Base-by-base conservation (phyloP, 1,140 invertebrate species). In the Globodera rostochiensis region DNA sequence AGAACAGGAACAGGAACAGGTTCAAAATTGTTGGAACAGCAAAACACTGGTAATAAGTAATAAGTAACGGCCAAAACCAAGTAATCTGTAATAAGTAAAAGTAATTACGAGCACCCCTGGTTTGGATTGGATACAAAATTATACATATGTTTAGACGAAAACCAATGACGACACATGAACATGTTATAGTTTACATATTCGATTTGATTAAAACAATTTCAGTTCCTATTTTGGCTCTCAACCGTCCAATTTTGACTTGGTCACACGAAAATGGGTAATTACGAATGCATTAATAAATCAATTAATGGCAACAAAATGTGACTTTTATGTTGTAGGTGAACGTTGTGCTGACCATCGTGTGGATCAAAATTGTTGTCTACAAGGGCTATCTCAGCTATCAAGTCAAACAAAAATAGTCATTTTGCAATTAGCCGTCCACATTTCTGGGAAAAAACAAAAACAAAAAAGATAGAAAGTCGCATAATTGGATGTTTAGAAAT, bases 331-430 rank as follows among this genome's bases (percentile, higher is more conserved):
- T 60, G 15, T 64, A 64, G 57, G 84, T 89, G 79, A 89, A 89
- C 77, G 81, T 86, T 21, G 88, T 83, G n/a, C 73, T 83, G 45
- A 76, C 66, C 36, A 86, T 89, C 64, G 89, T 89, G 64, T 89
- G 88, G 88, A 81, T 89, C 78, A 87, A 89, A 79, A 85, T 89
- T 13, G 88, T 89, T 5, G 80, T 89, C 57, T 90, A 87, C 81
- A 89, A 89, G 77, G 88, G 88, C 25, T 89, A 89, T 77, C 74
- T 90, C 19, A 87, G 85, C 73, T 85, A 89, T 82, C 87, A 89
- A 82, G 87, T 88, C 47, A 76, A 36, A 74, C 79, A 13, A 77
- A 81, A 45, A 11, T 11, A 47, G 4, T 49, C 3, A 49, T 25
- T 49, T 8, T 13, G 25, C 4, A 49, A 71, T 36, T 75, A 8